Evolutionary conservation across 2,888 invertebrate genomes (phyloP).

Genomic region (Mythimna pallens): DNA sequence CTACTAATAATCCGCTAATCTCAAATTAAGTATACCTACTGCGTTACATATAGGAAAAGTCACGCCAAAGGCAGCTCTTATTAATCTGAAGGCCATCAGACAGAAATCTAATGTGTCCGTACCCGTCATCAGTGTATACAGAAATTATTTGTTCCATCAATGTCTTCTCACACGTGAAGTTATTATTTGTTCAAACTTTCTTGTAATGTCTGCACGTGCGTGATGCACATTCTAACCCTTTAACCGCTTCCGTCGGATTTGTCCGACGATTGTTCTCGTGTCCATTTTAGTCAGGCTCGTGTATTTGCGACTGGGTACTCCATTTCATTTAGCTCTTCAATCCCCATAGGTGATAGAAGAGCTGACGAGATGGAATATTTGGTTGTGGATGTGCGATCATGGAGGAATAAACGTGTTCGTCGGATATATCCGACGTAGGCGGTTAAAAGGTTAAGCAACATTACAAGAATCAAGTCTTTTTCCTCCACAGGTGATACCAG

Average conservation of each 20-base stretch:
- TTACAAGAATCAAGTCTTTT: conserved; percentile 39
- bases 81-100: background rate
- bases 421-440: no score
- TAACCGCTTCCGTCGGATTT: no score
- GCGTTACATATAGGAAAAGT: background rate
- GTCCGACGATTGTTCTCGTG: no score
- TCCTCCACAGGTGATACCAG: conserved; percentile 85
- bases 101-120: background rate
- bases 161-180: conserved; percentile 3
- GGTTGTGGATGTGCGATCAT: no score
- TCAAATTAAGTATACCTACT: background rate
- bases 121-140: conserved; percentile 14
- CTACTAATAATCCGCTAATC: background rate
- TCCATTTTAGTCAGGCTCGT: no score
- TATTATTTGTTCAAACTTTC: conserved; percentile 8
- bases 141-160: conserved; percentile 31
- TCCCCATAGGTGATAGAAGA: no score
- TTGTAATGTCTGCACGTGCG: conserved; percentile 21
- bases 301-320: no score
- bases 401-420: no score
- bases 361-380: no score
- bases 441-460: background rate
- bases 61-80: background rate
- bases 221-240: background rate
- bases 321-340: no score